Base-by-base conservation (phyloP, 1,140 invertebrate genomes). In the Lepidostoma basale region DNA sequence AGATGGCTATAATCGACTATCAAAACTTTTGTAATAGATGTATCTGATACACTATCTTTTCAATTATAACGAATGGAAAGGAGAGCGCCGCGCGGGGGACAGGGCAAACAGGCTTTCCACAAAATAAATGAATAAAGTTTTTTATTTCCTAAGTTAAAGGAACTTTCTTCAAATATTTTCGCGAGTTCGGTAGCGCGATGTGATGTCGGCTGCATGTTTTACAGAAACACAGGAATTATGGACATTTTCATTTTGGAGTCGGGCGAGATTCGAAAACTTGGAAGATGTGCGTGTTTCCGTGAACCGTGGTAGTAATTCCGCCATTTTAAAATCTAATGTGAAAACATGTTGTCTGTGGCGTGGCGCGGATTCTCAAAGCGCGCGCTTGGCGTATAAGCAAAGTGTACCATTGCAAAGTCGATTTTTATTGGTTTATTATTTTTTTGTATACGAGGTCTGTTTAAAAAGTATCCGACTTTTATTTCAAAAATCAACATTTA, bases 71-170 rank as follows among this genome's bases (percentile, higher is more conserved):
- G 52, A 56, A 56, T 33, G 26, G 30, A 18, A 56, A 56, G 36
- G 36, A 56, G 9, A 33, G 10, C 30, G n/a, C 28, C 14, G 5
- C 20, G 36, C 0, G 28, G 26, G 52, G 16, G 20, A 18, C 9
- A 9, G 16, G 30, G 28, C 14, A 16, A 10, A 22, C 16, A 36
- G 30, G 30, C 52, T 16, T 56, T 28, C 28, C 52, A 10, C 52
- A 33, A 56, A 54, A 56, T 56, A 56, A 56, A 56, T 56, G 28
- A 56, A 56, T 36, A 56, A 56, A 56, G 52, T 56, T 56, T 56
- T 54, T 56, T 56, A 36, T 36, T 56, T 36, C 28, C 52, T 6
- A 22, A 47, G 18, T 20, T 47, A 6, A 1, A 9, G 44, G 12
- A 56, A 56, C 52, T 56, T 56, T 14, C 28, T 33, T 56, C 26